phyloP scores from a whole-genome alignment of 2,888 invertebrate genomes.

The Bedellia somnulentella region DNA sequence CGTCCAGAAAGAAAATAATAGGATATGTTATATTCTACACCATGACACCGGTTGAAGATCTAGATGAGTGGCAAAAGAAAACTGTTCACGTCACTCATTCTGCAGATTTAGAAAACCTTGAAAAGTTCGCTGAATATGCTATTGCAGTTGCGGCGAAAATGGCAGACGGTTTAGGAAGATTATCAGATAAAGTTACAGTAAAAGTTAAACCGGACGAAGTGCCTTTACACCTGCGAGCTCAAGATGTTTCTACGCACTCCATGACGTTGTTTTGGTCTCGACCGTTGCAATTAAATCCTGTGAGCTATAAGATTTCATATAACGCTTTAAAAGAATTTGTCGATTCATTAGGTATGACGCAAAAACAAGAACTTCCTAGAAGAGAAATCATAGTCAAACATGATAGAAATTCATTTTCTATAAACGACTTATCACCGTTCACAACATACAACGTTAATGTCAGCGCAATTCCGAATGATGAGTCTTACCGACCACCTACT shows the following conservation, averaged over 20 bases:
- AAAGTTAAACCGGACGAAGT: slow-evolving; percentile 93
- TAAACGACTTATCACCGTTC: slow-evolving; percentile 88
- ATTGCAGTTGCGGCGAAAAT: slow-evolving; percentile 87
- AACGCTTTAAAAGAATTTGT: slow-evolving; percentile 93
- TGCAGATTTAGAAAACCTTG: slow-evolving; percentile 84
- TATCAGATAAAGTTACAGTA: slow-evolving; percentile 87
- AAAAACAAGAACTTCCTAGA: slow-evolving; percentile 78
- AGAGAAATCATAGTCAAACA: slow-evolving; percentile 74
- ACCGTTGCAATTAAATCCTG: slow-evolving; percentile 85
- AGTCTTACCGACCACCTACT: slow-evolving; percentile 84
- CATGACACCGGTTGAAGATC: slow-evolving; percentile 81
- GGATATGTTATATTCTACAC: slow-evolving; percentile 92
- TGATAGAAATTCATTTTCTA: slow-evolving; percentile 71
- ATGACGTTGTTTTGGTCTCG: slow-evolving; percentile 92
- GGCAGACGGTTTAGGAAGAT: slow-evolving; percentile 76
- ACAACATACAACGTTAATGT: slow-evolving; percentile 94
- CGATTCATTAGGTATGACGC: slow-evolving; percentile 90
- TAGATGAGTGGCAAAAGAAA: slow-evolving; percentile 90
- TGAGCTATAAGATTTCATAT: slow-evolving; percentile 87
- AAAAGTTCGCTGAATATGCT: slow-evolving; percentile 89
- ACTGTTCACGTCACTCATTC: slow-evolving; percentile 85
- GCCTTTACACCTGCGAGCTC: slow-evolving; percentile 83
- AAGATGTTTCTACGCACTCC: slow-evolving; percentile 90
- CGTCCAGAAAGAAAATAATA: slow-evolving; percentile 77
- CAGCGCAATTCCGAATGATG: slow-evolving; percentile 84